Conservation (phyloP, 2,113 vertebrate genomes). For the Todiramphus chloris region DNA sequence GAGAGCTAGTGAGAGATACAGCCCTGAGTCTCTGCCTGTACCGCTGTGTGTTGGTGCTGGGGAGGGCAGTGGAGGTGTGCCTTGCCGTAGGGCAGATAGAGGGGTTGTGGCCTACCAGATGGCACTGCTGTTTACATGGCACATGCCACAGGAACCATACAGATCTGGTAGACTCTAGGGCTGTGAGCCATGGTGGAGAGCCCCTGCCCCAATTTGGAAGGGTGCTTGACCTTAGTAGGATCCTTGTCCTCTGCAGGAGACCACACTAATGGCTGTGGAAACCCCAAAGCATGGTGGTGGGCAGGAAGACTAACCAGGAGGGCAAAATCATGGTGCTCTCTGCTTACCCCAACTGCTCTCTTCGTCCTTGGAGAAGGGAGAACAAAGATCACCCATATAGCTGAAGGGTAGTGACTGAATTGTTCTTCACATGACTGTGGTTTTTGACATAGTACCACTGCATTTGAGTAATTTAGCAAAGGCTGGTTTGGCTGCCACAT, state of each 20-base stretch:
- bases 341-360: neutral
- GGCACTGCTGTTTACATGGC: neutral
- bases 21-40: neutral
- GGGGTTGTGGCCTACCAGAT: neutral
- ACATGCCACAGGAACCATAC: neutral
- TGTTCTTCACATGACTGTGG: neutral
- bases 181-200: neutral
- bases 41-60: neutral
- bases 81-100: neutral
- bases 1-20: neutral
- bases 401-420: neutral
- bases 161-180: neutral
- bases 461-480: neutral
- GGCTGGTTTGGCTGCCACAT: fast-evolving
- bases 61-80: neutral
- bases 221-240: neutral
- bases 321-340: neutral
- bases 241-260: neutral
- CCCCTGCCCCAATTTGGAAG: neutral
- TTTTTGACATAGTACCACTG: neutral
- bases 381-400: neutral
- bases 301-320: neutral
- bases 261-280: neutral
- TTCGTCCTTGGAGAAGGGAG: neutral
- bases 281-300: neutral